These are phyloP conservation scores for Drosophila lowei DNA, from an alignment of 1,140 invertebrate species.

Conservation along the genomic window DNA sequence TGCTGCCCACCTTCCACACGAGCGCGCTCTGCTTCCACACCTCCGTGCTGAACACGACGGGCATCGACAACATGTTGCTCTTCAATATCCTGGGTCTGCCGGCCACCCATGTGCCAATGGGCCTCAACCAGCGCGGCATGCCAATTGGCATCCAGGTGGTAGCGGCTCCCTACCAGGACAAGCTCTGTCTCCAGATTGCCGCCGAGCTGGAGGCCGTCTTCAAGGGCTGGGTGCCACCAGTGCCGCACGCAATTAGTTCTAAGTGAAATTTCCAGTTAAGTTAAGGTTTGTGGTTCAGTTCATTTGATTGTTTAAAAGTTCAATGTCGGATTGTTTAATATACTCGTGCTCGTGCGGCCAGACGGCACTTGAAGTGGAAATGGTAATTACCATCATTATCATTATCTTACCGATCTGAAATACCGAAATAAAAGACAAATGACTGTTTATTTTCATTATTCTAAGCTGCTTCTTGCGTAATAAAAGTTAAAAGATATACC, in stretches of 20 bases:
- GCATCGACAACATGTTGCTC: slow-evolving; percentile 87
- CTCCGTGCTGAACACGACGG: slow-evolving; percentile 85
- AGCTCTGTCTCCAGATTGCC: slow-evolving; percentile 90
- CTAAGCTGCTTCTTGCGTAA: no score
- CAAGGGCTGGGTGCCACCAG: slow-evolving; percentile 88
- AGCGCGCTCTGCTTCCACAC: slow-evolving; percentile 87
- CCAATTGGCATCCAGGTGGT: slow-evolving; percentile 91
- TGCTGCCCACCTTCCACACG: slow-evolving; percentile 89
- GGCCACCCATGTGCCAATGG: slow-evolving; percentile 89
- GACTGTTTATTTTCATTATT: no score
- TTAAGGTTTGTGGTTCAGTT: slow-evolving; percentile 50
- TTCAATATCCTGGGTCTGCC: slow-evolving; percentile 91
- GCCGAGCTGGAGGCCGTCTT: slow-evolving; percentile 89
- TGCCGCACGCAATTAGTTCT: slow-evolving; percentile 52
- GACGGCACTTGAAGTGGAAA: no score
- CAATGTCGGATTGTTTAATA: neutral
- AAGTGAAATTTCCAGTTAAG: slow-evolving; percentile 17
- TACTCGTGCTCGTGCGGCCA: neutral
- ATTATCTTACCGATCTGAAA: no score
- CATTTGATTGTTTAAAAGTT: slow-evolving; percentile 10
- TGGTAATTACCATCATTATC: no score
- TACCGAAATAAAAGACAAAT: no score
- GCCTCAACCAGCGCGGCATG: slow-evolving; percentile 86
- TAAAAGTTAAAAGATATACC: no score
- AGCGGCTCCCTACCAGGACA: slow-evolving; percentile 87